Base-by-base conservation (phyloP, 2,888 invertebrate species). In the Latheticus oryzae region DNA sequence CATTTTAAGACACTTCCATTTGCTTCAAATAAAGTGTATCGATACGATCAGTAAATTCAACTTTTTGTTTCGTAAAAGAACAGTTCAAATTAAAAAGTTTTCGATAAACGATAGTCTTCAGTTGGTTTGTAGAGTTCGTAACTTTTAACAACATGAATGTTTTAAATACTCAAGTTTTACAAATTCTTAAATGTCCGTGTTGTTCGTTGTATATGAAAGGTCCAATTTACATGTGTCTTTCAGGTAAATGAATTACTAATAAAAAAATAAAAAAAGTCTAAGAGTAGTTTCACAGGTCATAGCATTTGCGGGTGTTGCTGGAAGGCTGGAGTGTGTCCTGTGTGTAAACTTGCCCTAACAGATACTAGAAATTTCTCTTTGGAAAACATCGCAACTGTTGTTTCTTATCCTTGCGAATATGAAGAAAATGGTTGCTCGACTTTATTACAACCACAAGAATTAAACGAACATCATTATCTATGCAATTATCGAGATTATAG, bases 361-460 rank as follows among this genome's bases (percentile, higher is more conserved):
- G 26, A 38, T 23, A 56, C 33, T n/a, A 8, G 58, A 30, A 58
- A 58, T 19, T 53, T 32, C 15, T 17, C 23, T 17, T 11, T 58
- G 32, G 58, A 58, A 47, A 11, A 4, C 2, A 12, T 58, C 5
- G 12, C 24, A 5, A 13, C 13, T 8, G 5, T 37, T 1, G 9
- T 58, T 2, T 1, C 21, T 2, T 58, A 30, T 24, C 58, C 58
- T 3, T 58, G 58, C 23, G 26, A 35, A 5, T 35, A 54, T 19
- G 15, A 17, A n/a, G 12, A 26, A 3, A 21, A n/a, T 11, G 53
- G 53, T 4, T 54, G 53, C 12, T 26, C 9, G n/a, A 9, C 19
- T 17, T 19, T 3, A 4, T n/a, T 51, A 7, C 8, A n/a, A 19
- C 1, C 26, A 2, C 19, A 33, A 26, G 45, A 38, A 28, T 5